Evolutionary conservation across 2,113 vertebrate genomes (phyloP).

Genomic region (Colossoma macropomum): DNA sequence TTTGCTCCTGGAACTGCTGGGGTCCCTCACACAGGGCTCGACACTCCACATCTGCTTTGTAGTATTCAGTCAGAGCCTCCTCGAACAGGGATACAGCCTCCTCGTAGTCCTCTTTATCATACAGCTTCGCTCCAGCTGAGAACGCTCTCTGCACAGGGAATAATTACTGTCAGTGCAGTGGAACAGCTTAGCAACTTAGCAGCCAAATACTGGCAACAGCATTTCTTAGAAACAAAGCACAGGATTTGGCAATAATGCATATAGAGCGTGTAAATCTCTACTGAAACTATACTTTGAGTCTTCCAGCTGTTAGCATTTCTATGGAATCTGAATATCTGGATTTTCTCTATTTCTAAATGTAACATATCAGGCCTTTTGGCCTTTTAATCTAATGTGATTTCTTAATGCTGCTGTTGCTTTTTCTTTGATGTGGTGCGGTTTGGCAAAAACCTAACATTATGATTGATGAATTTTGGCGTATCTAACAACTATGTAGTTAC

Average conservation of each 20-base stretch:
- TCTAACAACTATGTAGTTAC: no score
- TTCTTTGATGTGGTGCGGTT: no score
- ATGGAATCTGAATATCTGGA: background rate
- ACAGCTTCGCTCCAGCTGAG: conserved; percentile 81
- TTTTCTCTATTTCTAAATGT: no score
- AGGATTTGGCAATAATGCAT: background rate
- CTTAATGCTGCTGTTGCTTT: no score
- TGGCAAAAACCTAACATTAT: no score
- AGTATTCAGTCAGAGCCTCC: conserved; percentile 86
- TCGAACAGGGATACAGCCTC: conserved; percentile 84
- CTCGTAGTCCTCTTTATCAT: conserved; percentile 81
- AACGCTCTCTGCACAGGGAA: conserved; percentile 82
- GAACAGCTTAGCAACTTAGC: background rate
- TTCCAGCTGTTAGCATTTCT: background rate
- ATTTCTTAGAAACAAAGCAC: background rate
- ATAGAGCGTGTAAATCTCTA: background rate
- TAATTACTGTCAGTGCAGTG: background rate
- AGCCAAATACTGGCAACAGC: background rate
- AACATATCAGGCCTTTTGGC: no score
- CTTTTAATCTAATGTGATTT: no score
- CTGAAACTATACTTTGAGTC: background rate
- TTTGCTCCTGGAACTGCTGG: conserved; percentile 85
- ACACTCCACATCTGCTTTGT: conserved; percentile 85
- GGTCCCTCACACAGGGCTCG: conserved; percentile 88
- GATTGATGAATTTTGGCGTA: no score